Conservation (phyloP, 1,140 invertebrate species). For the Teleopsis dalmanni region DNA sequence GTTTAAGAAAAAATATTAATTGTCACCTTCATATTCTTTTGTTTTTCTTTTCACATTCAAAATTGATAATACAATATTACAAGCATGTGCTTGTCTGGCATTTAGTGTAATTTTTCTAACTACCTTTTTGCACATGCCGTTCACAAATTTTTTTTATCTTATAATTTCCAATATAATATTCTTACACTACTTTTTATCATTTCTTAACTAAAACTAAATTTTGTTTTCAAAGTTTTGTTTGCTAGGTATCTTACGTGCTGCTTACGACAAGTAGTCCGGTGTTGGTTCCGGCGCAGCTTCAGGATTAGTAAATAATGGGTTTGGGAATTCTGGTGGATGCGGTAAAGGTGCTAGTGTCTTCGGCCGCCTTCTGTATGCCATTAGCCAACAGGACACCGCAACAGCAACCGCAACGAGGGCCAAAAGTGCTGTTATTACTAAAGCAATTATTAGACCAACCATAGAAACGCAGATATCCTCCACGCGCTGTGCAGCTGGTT, state of each 20-base stretch:
- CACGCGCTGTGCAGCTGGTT: constrained; percentile 56
- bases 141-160: constrained; percentile 27
- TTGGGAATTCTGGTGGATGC: constrained; percentile 90
- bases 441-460: constrained; percentile 83
- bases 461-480: constrained; percentile 91
- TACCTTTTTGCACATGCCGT: constrained; percentile 37
- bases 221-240: constrained; percentile 3
- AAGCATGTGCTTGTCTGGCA: neutral
- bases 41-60: constrained; percentile 13
- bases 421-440: constrained; percentile 83
- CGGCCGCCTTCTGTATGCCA: constrained; percentile 81
- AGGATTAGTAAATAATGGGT: constrained; percentile 83
- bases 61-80: neutral
- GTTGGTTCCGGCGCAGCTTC: constrained; percentile 50
- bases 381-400: constrained; percentile 89
- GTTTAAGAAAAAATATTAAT: no score
- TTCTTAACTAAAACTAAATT: constrained; percentile 8
- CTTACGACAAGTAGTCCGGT: constrained; percentile 44
- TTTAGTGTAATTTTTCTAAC: neutral
- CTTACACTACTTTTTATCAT: constrained; percentile 13
- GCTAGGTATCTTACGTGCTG: constrained; percentile 1
- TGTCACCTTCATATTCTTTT: constrained; percentile 4
- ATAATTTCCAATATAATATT: constrained; percentile 15
- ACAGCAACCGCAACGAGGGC: constrained; percentile 88
- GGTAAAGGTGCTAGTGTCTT: constrained; percentile 80